phyloP scores from a whole-genome alignment of 2,888 invertebrate genomes.

The Drosophila histrio region DNA sequence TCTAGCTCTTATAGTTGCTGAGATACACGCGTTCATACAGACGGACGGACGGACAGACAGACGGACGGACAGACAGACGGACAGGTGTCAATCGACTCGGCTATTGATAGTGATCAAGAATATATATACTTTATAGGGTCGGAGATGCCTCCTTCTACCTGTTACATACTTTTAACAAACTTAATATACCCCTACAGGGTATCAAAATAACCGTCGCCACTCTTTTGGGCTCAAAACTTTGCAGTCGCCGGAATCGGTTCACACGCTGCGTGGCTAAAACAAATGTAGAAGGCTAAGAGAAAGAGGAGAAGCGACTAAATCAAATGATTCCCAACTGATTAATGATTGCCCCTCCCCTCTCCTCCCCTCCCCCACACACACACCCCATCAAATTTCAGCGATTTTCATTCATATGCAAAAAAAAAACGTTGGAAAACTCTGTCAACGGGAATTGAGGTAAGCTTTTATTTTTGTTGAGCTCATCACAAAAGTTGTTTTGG shows the following conservation, averaged over 20 bases:
- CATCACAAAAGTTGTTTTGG: constrained; percentile 33
- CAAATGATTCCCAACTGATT: constrained; percentile 55
- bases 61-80: too few relatives aligned
- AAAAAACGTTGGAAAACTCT: constrained; percentile 33
- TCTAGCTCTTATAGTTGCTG: too few relatives aligned
- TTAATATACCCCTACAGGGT: too few relatives aligned
- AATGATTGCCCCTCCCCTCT: constrained; percentile 58
- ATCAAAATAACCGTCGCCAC: neutral
- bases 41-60: too few relatives aligned
- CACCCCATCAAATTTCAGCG: constrained; percentile 65
- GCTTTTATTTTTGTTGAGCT: constrained; percentile 52
- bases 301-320: constrained; percentile 11
- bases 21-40: too few relatives aligned
- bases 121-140: too few relatives aligned
- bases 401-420: constrained; percentile 77
- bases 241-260: constrained; percentile 1
- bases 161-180: too few relatives aligned
- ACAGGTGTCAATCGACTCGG: too few relatives aligned
- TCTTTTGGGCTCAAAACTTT: constrained; percentile 3
- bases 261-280: constrained; percentile 26
- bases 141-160: too few relatives aligned
- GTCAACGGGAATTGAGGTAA: constrained; percentile 17
- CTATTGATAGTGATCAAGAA: too few relatives aligned
- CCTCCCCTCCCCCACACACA: too few relatives aligned
- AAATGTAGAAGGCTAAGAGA: neutral